Percentiles rank a stretch among this genome's conserved stretches.
These are phyloP conservation scores for Steinernema hermaphroditum DNA, from an alignment of 2,888 invertebrate genomes.

Conservation along the genomic window DNA sequence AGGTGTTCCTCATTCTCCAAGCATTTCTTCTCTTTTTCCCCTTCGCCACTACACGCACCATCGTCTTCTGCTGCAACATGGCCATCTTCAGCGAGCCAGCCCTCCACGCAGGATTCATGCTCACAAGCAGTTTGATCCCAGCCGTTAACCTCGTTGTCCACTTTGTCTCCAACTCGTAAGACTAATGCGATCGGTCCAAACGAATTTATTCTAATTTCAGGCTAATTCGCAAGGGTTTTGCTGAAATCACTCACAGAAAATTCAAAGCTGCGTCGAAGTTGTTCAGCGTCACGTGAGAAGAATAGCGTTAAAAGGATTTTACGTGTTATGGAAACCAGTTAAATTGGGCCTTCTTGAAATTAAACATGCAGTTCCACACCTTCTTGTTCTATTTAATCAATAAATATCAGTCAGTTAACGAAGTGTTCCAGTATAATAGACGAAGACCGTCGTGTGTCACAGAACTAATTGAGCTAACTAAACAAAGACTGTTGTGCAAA, in stretches of 20 bases:
- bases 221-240: background rate
- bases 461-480: too few relatives aligned
- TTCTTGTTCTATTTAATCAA: too few relatives aligned
- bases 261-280: background rate
- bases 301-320: too few relatives aligned
- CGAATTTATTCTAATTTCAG: background rate
- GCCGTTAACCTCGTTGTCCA: background rate
- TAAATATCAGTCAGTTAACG: too few relatives aligned
- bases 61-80: background rate
- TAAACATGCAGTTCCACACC: too few relatives aligned
- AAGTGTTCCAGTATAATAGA: too few relatives aligned
- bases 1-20: background rate
- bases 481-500: too few relatives aligned
- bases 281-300: too few relatives aligned
- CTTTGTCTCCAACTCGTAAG: background rate
- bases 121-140: background rate
- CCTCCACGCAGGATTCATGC: background rate
- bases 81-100: slow-evolving; percentile 7
- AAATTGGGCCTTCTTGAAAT: too few relatives aligned
- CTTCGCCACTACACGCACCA: background rate
- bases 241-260: background rate
- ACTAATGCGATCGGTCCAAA: background rate
- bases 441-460: too few relatives aligned
- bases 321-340: too few relatives aligned
- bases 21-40: slow-evolving; percentile 5